phyloP scores from a whole-genome alignment of 2,113 vertebrate genomes.

The Pseudonaja textilis region DNA sequence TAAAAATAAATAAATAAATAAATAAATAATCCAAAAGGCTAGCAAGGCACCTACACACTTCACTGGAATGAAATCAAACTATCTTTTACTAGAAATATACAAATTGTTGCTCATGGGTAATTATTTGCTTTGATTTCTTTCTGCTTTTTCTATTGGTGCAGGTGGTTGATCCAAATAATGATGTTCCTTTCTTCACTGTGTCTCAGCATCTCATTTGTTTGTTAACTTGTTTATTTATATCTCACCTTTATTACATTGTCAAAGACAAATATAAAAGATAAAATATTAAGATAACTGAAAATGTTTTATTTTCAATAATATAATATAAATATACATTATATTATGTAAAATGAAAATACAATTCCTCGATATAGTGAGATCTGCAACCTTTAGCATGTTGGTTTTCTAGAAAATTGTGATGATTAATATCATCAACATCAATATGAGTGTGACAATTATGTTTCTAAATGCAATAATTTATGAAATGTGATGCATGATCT shows the following conservation, averaged over 20 bases:
- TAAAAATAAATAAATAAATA: too few species aligned
- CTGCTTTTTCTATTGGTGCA: constrained; percentile 39
- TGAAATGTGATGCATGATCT: constrained; percentile 42
- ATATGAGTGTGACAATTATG: constrained; percentile 14
- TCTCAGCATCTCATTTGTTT: background rate
- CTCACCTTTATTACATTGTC: background rate
- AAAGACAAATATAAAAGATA: background rate
- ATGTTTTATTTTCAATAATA: background rate
- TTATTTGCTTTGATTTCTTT: background rate
- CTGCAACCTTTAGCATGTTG: background rate
- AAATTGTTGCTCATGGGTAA: background rate
- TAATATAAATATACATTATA: background rate
- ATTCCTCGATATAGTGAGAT: background rate
- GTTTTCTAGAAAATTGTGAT: background rate
- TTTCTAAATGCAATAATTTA: constrained; percentile 37
- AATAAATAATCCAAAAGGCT: background rate
- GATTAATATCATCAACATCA: background rate
- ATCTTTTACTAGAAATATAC: background rate
- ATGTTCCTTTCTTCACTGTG: background rate
- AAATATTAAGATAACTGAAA: background rate
- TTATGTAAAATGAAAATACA: background rate
- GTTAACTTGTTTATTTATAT: background rate
- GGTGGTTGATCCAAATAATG: background rate
- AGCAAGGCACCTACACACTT: background rate
- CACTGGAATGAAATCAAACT: background rate